Base-by-base conservation (phyloP, 2,888 invertebrate genomes). In the Sympetrum striolatum region DNA sequence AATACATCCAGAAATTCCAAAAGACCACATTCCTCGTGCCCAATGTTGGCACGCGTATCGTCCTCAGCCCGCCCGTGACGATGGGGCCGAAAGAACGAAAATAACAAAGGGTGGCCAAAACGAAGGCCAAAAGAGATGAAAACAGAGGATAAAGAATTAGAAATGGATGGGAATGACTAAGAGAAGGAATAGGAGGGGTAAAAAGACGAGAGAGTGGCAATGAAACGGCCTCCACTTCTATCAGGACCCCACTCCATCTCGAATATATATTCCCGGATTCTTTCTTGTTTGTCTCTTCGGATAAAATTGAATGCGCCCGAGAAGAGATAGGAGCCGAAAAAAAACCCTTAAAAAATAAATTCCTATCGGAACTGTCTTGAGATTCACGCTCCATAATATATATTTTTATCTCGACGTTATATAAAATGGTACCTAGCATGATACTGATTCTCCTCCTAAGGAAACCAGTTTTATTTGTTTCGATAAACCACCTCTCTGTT, bases 331-430 rank as follows among this genome's bases (percentile, higher is more conserved):
- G 60, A n/a, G 22, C 60, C 35, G 22, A n/a, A 53, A 53, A 53
- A 53, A 53, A 53, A 18, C 53, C 60, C 53, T 86, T 60, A 86
- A 82, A 73, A 31, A 73, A 73, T 12, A 53, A 1, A 58, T 60
- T 37, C 37, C 86, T n/a, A n/a, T 37, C 60, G 86, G 64, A n/a
- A 58, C 37, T 22, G 18, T 60, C 37, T 60, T n/a, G 58, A 39
- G 86, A 60, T 39, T 86, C 22, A 86, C 58, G 86, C 35, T 58
- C 37, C 35, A 37, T 60, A 86, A 60, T 37, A 60, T 12, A 60
- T 64, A 60, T 86, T 86, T 64, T 58, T 86, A 60, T 86, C 86
- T 14, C 58, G 22, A 31, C 37, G 86, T 86, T 37, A 86, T 37
- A n/a, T 37, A 64, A 60, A 18, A 8, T 22, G 35, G 39, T 60